phyloP scores from a whole-genome alignment of 1,140 invertebrate species.

The Olivierus martensii region DNA sequence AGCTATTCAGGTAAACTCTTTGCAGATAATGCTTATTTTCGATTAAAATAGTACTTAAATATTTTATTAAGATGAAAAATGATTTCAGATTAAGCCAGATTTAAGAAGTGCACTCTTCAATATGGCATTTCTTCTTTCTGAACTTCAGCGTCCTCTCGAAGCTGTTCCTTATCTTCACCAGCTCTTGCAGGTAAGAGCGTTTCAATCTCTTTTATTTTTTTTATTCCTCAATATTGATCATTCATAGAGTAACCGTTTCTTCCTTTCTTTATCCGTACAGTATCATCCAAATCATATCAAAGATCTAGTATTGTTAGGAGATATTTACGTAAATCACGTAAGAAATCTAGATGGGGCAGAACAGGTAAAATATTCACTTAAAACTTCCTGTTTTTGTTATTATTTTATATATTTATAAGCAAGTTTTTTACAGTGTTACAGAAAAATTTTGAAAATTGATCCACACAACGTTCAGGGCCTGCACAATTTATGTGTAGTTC shows the following conservation, averaged over 20 bases:
- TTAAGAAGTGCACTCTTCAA: neutral
- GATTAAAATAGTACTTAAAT: neutral
- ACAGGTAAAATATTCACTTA: slow-evolving; percentile 41
- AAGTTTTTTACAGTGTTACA: slow-evolving; percentile 54
- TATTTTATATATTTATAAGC: too few species aligned
- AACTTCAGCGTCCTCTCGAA: neutral
- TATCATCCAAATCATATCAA: slow-evolving; percentile 89
- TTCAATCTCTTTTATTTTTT: too few species aligned
- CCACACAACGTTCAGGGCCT: slow-evolving; percentile 83
- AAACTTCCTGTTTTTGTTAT: neutral
- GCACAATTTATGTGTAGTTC: slow-evolving; percentile 90
- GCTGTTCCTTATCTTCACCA: neutral
- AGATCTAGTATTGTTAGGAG: slow-evolving; percentile 84
- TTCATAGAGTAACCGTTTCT: too few species aligned
- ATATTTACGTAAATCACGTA: slow-evolving; percentile 91
- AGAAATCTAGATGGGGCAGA: slow-evolving; percentile 89
- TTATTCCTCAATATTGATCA: too few species aligned
- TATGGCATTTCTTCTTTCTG: slow-evolving; percentile 1
- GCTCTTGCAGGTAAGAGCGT: neutral
- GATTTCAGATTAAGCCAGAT: neutral
- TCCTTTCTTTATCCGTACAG: slow-evolving; percentile 49
- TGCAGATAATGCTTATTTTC: neutral
- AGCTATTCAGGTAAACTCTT: slow-evolving; percentile 50
- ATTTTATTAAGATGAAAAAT: neutral
- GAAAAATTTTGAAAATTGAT: slow-evolving; percentile 68